Conservation (phyloP, 2,113 vertebrate species). For the Dolichallabes microphthalmus region DNA sequence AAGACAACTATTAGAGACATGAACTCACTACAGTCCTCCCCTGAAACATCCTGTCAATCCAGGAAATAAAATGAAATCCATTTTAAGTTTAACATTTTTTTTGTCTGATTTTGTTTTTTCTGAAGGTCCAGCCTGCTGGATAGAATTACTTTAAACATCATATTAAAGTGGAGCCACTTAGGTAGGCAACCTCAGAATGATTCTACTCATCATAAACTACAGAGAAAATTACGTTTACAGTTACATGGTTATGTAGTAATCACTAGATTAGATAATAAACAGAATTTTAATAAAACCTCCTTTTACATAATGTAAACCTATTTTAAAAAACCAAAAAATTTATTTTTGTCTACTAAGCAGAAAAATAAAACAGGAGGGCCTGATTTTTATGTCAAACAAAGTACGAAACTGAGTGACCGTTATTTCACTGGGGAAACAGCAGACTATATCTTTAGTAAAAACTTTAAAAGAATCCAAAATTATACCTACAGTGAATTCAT, state of each 20-base stretch:
- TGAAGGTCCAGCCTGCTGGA: slow-evolving; percentile 50
- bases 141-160: background rate
- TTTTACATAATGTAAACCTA: background rate
- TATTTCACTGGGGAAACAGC: background rate
- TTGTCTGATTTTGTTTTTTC: background rate
- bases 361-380: background rate
- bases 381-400: background rate
- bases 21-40: background rate
- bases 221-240: background rate
- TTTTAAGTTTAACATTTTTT: background rate
- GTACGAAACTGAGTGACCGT: background rate
- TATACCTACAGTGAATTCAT: background rate
- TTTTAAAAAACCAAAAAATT: background rate
- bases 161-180: background rate
- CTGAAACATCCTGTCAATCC: background rate
- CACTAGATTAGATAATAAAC: background rate
- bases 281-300: background rate
- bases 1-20: background rate
- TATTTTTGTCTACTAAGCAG: background rate
- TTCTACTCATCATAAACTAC: background rate
- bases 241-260: background rate
- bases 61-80: background rate
- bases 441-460: background rate
- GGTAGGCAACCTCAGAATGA: background rate
- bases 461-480: background rate